phyloP scores from a whole-genome alignment of 30 jellyfish, hydroid and myxozoan genomes.

The Catostylus mosaicus region DNA sequence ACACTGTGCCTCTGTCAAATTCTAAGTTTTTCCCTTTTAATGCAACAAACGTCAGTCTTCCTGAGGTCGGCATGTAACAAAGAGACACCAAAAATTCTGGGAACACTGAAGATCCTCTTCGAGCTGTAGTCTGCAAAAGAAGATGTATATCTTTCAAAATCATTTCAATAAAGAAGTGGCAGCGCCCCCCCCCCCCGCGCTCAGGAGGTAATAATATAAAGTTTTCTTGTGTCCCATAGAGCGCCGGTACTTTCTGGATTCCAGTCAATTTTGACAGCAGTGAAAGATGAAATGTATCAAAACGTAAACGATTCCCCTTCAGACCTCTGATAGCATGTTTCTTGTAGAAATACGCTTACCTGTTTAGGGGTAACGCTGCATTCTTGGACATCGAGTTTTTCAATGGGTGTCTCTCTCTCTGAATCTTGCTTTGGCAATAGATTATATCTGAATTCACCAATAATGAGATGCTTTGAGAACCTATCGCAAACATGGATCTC shows the following conservation, averaged over 20 bases:
- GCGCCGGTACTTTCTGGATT: too few species aligned
- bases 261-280: too few species aligned
- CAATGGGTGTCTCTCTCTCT: constrained; percentile 28
- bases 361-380: constrained; percentile 1
- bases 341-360: too few species aligned
- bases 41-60: constrained; percentile 89
- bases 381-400: constrained; percentile 53
- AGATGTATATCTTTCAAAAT: too few species aligned
- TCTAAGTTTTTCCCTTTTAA: constrained; percentile 75
- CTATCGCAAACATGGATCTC: constrained; percentile 84
- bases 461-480: constrained; percentile 72
- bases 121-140: constrained; percentile 2
- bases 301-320: too few species aligned
- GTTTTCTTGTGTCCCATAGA: too few species aligned
- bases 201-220: too few species aligned
- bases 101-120: constrained; percentile 5
- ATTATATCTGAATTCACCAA: constrained; percentile 54
- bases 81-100: constrained; percentile 83
- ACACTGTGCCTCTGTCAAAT: not conserved
- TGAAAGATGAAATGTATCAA: too few species aligned
- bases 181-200: too few species aligned
- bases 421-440: constrained; percentile 15
- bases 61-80: constrained; percentile 96
- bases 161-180: too few species aligned
- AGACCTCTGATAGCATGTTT: too few species aligned